Conservation (phyloP, 2,888 invertebrate genomes). For the Poecilus cupreus region DNA sequence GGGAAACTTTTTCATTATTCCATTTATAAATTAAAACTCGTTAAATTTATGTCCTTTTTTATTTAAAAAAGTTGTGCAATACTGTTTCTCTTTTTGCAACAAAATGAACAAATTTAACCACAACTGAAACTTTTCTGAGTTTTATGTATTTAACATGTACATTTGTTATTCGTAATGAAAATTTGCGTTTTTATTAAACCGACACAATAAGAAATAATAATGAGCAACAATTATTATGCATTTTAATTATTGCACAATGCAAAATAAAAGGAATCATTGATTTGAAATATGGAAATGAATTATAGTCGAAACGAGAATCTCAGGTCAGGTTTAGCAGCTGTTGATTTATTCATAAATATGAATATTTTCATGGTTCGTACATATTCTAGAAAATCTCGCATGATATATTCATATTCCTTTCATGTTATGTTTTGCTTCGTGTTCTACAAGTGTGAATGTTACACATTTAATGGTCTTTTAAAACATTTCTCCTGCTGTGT, state of each 20-base stretch:
- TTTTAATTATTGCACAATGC: background rate
- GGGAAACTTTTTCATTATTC: constrained; percentile 29
- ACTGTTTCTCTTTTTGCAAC: constrained; percentile 5
- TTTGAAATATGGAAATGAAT: background rate
- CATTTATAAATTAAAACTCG: constrained; percentile 30
- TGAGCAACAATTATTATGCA: background rate
- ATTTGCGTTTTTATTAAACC: background rate
- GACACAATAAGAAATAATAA: background rate
- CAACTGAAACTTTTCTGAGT: background rate
- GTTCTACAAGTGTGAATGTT: constrained; percentile 21
- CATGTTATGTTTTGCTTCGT: background rate
- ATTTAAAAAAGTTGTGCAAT: constrained; percentile 26
- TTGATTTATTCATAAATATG: constrained; percentile 31
- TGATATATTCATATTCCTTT: constrained; percentile 36
- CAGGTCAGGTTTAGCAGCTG: background rate
- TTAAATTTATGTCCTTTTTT: constrained; percentile 26
- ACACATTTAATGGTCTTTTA: constrained; percentile 19
- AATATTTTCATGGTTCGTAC: constrained; percentile 25
- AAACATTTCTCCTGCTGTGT: background rate
- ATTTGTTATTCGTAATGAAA: constrained; percentile 25
- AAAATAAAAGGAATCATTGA: no score
- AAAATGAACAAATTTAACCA: constrained; percentile 20
- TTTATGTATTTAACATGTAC: background rate
- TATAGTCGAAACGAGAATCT: background rate
- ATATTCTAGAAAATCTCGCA: constrained; percentile 29